Base-by-base conservation (phyloP, 2,113 vertebrate species). In the Cheilinus undulatus region DNA sequence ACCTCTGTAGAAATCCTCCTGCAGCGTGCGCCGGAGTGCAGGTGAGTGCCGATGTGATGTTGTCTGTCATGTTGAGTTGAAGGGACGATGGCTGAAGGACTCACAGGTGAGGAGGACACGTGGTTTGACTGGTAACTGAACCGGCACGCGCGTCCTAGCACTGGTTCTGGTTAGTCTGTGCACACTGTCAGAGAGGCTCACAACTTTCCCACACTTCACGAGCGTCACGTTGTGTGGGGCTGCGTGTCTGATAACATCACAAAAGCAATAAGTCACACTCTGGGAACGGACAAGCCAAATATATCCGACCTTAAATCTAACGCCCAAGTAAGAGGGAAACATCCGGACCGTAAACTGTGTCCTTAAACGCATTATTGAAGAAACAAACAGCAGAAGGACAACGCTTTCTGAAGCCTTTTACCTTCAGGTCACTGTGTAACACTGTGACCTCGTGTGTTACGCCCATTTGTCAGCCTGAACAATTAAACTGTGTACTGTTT, bases 1-100 rank as follows among this genome's bases (percentile, higher is more conserved):
- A 22, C 52, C 45, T 32, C 30, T 45, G 7, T 73, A 52, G 27
- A 49, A 12, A 12, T 12, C 27, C 40, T 20, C 38, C 42, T 11
- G 56, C 65, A 1, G 63, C 12, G 30, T 20, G 30, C 15, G 38
- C 75, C 1, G 73, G 52, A 38, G 68, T 49, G 65, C 45, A 88
- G 88, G 88, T 90, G 84, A 88, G 88, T 79, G 45, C n/a, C 12
- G 19, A 15, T 38, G 38, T 64, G 60, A 8, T 40, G 60, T 13
- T 45, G n/a, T 6, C 26, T 10, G 64, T 26, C 72, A 48, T 70
- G 59, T 24, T 49, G 30, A 72, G 48, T 54, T 64, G 42, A 58
- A 52, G 49, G 54, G 78, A 52, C 28, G 65, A 11, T 19, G 46
- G 28, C 32, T 48, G 34, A 54, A 48, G 30, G 69, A 58, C 27